Evolutionary conservation across 2,888 invertebrate species (phyloP).

Genomic region (Lycophotia porphyrea): DNA sequence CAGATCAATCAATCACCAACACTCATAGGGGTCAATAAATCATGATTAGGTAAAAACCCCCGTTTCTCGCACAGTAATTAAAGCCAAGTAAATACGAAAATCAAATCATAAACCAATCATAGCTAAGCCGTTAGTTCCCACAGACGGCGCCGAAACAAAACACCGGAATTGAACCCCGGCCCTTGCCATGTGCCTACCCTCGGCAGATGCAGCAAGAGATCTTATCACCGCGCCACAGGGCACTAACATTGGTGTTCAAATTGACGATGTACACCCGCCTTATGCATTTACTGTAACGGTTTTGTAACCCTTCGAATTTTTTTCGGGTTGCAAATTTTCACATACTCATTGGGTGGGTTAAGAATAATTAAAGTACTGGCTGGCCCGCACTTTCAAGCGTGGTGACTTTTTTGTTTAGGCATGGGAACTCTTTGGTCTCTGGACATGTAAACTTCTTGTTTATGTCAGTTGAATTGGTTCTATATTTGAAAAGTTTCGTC

Average conservation of each 20-base stretch:
- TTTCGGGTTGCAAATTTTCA: slow-evolving; percentile 59
- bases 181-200: slow-evolving; percentile 73
- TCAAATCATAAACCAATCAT: slow-evolving; percentile 87
- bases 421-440: slow-evolving; percentile 3
- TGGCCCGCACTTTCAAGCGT: slow-evolving; percentile 13
- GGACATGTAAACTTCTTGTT: neutral
- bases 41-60: slow-evolving; percentile 50
- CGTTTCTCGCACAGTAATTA: slow-evolving; percentile 63
- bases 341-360: slow-evolving; percentile 41
- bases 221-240: slow-evolving; percentile 86
- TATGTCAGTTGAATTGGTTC: slow-evolving; percentile 5
- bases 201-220: slow-evolving; percentile 88
- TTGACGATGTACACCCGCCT: slow-evolving; percentile 81
- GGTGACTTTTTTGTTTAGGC: neutral
- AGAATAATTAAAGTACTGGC: slow-evolving; percentile 44
- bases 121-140: slow-evolving; percentile 79
- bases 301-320: slow-evolving; percentile 75
- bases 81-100: slow-evolving; percentile 73
- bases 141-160: slow-evolving; percentile 81
- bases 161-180: slow-evolving; percentile 86
- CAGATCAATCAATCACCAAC: slow-evolving; percentile 21
- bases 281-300: slow-evolving; percentile 86
- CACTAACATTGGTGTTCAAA: slow-evolving; percentile 79
- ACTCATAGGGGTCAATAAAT: slow-evolving; percentile 58
- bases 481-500: neutral